A percentile compares a stretch with the other conserved stretches of the same genome.
Evolutionary conservation across 2,113 vertebrate genomes (phyloP).

Genomic region (Calyptommatus sinebrachiatus): DNA sequence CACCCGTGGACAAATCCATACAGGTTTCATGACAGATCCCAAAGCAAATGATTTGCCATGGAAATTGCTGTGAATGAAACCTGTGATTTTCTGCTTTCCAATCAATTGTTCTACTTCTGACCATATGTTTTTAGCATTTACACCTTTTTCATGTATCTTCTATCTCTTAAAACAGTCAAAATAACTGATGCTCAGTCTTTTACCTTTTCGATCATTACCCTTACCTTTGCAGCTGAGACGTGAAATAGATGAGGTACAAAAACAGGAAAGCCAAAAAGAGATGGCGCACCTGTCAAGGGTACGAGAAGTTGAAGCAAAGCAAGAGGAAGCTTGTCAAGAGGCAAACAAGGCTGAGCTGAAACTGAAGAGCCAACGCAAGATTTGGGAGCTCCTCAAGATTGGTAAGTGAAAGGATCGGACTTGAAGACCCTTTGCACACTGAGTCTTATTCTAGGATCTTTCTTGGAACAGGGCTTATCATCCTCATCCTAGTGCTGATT

Average conservation of each 20-base stretch:
- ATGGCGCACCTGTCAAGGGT: constrained; percentile 48
- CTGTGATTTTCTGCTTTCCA: not conserved
- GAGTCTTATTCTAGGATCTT: not conserved
- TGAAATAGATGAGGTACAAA: constrained; percentile 66
- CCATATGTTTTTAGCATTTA: not conserved
- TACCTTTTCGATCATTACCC: not conserved
- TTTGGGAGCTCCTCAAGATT: constrained; percentile 71
- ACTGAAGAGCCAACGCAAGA: constrained; percentile 51
- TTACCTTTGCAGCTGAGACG: constrained; percentile 60
- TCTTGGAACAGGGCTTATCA: not conserved
- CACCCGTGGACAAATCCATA: too few relatives aligned
- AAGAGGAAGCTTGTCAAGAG: constrained; percentile 50
- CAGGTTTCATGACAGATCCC: too few relatives aligned
- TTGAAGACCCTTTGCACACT: too few relatives aligned
- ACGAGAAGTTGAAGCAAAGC: constrained; percentile 53
- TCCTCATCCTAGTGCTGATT: too few relatives aligned
- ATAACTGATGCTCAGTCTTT: too few relatives aligned
- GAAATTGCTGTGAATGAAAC: too few relatives aligned
- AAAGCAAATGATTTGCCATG: too few relatives aligned
- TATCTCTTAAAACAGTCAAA: not conserved
- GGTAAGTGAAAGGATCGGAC: constrained; percentile 43
- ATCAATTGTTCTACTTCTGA: not conserved
- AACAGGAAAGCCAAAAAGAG: constrained; percentile 52
- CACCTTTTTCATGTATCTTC: not conserved
- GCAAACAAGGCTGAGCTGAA: constrained; percentile 57